A percentile compares a stretch with the other conserved stretches of the same genome.
phyloP scores from a whole-genome alignment of 2,113 vertebrate species.

The Nesogale talazaci region DNA sequence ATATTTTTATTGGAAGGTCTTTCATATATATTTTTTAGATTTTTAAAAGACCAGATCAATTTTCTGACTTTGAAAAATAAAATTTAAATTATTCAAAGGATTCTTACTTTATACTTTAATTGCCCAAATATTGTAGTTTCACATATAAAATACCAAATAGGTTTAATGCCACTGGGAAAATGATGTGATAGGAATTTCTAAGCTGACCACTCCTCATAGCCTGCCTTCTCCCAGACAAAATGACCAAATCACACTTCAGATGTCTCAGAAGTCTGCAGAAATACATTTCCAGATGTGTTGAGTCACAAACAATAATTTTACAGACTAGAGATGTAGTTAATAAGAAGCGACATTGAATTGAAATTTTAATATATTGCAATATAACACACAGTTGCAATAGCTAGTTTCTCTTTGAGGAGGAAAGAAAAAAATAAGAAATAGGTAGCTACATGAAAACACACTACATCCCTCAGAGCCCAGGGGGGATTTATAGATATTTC shows the following conservation, averaged over 20 bases:
- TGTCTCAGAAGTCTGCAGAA: not conserved
- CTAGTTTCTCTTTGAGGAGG: not conserved
- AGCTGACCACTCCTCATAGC: not conserved
- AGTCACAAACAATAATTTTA: conserved; percentile 32
- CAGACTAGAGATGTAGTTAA: not conserved
- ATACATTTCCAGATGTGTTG: not conserved
- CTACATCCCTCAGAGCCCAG: not conserved
- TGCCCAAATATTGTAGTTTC: not conserved
- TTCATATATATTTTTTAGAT: too few species aligned
- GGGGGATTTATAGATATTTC: not conserved
- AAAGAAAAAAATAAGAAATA: not conserved
- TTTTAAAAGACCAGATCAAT: too few species aligned
- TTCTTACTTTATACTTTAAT: not conserved
- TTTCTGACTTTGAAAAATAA: not conserved
- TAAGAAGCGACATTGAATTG: conserved; percentile 16
- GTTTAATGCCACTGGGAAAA: not conserved
- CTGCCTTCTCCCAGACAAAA: not conserved
- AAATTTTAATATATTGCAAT: conserved; percentile 28
- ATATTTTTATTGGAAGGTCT: not conserved
- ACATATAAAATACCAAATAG: conserved; percentile 2
- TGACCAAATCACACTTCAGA: not conserved
- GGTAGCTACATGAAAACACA: not conserved
- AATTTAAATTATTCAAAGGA: not conserved
- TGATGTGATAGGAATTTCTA: not conserved
- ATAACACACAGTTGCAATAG: conserved; percentile 2